Evolutionary conservation across 2,888 invertebrate species (phyloP).

Genomic region (Stenolophus ochropezus): DNA sequence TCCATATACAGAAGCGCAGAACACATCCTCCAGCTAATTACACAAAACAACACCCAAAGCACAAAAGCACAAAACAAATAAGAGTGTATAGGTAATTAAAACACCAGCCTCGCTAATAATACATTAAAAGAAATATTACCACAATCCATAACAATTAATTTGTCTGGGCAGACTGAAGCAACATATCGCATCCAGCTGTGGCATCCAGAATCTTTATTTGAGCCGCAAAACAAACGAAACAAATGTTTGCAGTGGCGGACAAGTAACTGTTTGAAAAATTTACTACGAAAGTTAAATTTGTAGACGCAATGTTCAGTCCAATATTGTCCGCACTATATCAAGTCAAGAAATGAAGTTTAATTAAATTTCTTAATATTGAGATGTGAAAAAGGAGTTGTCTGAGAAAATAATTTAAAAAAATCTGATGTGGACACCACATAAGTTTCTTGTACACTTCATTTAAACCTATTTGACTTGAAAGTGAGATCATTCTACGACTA

Average conservation of each 20-base stretch:
- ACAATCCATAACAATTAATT: conserved; percentile 33
- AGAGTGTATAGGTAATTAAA: conserved; percentile 10
- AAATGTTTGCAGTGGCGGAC: not conserved
- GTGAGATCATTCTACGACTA: no score
- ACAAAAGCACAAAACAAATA: conserved; percentile 9
- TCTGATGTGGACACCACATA: no score
- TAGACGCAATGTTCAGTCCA: not conserved
- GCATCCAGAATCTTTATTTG: conserved; percentile 7
- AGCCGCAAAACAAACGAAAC: not conserved
- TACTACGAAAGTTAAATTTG: not conserved
- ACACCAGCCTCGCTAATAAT: not conserved
- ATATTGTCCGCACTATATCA: no score
- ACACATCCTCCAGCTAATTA: not conserved
- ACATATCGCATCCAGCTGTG: conserved; percentile 9
- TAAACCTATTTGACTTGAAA: no score
- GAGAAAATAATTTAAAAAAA: no score
- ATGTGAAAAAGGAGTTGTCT: no score
- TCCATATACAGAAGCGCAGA: conserved; percentile 12
- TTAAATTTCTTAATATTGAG: no score
- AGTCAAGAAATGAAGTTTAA: no score
- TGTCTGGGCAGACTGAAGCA: conserved; percentile 12
- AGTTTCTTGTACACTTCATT: no score
- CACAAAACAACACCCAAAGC: not conserved
- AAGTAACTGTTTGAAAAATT: not conserved
- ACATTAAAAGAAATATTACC: conserved; percentile 19